Evolutionary conservation across 2,888 invertebrate species (phyloP), one percentile per base, ranked within the genome.

Genomic region (Mythimna pallens): DNA sequence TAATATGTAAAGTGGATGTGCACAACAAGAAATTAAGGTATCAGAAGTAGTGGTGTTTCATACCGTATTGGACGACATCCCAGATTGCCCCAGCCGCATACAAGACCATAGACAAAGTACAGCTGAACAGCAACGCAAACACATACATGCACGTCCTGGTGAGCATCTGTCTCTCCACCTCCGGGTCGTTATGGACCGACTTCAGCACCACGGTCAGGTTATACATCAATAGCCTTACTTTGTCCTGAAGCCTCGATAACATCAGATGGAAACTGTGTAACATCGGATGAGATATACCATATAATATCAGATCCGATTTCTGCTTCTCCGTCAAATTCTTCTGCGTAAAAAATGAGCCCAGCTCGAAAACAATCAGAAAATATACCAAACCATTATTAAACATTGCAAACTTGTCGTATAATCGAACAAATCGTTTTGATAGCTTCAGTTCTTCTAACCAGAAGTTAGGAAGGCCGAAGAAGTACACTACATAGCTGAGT

Each of bases 121-220:
- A 86, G 57, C 63, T 82, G 1, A 70, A 57, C 0, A 87, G 10
- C 47, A 89, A 86, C 0, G 88, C 85, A 0, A 72, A 55, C 0
- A 88, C 73, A 52, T 88, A 92, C 3, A 83, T 47, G 52, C 80
- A 80, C 0, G 87, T 79, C 55, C 83, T 90, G 47, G 70, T 86
- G 7, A 94, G 88, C 92, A 93, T 92, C 14, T 86, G 73, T 63
- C 68, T 76, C 57, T 94, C 93, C 9, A 93, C 86, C 6, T 83
- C 76, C 0, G 71, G 65, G 68, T 94, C 91, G 63, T 92, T 93
- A 73, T 90, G 84, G 0, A 84, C 68, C 4, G 70, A 70, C 70
- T 93, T 93, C 40, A 93, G 70, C 1, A 14, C 70, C 2, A 91
- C 76, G 0, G 85, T 70, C 50, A 93, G 72, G 6, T 81, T 83